These are phyloP conservation scores for Onychomys torridus DNA, from an alignment of 2,797 vertebrate species.

Conservation along the genomic window DNA sequence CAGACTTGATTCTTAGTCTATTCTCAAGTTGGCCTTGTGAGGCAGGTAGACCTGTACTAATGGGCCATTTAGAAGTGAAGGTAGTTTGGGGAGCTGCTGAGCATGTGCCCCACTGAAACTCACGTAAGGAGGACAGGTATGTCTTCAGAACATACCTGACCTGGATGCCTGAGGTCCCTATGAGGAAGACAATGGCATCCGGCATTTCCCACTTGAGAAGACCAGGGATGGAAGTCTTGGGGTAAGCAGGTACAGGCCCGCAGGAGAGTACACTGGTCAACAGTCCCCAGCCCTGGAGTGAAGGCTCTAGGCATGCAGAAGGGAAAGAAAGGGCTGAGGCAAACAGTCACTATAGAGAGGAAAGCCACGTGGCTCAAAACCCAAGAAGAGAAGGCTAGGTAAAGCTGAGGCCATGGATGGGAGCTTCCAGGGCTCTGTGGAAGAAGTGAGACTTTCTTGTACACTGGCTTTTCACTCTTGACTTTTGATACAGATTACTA, in stretches of 20 bases:
- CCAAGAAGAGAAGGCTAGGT: not conserved
- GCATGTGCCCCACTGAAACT: too few relatives aligned
- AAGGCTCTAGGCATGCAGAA: accelerated
- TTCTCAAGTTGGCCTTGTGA: not conserved
- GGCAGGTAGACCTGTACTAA: not conserved
- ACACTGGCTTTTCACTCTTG: not conserved
- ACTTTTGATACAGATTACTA: not conserved
- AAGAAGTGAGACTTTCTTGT: not conserved
- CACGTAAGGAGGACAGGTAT: not conserved
- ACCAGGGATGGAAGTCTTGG: not conserved
- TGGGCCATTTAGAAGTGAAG: not conserved
- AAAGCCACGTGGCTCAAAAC: not conserved
- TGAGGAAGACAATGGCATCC: not conserved
- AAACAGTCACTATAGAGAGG: too few relatives aligned
- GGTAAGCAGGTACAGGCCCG: not conserved
- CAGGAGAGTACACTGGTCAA: not conserved
- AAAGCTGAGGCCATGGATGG: not conserved
- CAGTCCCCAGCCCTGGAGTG: not conserved
- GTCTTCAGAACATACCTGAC: not conserved
- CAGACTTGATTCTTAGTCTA: not conserved
- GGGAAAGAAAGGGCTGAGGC: not conserved
- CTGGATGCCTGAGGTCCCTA: not conserved
- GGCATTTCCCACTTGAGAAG: not conserved
- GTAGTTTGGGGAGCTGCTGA: not conserved
- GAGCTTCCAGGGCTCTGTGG: not conserved